These are phyloP conservation scores for Neocrepidodera transversa DNA, from an alignment of 2,888 invertebrate species.

Conservation along the genomic window DNA sequence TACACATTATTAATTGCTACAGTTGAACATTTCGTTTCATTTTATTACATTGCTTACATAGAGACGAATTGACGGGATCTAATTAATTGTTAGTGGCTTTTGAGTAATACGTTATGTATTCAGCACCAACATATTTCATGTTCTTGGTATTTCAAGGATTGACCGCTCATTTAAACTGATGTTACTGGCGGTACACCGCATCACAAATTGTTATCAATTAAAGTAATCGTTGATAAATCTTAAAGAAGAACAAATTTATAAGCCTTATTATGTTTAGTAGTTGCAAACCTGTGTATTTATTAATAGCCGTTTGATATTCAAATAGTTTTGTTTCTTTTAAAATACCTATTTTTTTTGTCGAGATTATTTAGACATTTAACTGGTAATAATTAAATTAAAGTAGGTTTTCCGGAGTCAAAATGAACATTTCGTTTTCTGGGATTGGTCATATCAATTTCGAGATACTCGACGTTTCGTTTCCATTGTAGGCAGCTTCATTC, in stretches of 20 bases:
- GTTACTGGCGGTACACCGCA: background rate
- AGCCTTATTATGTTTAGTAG: no score
- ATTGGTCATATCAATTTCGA: no score
- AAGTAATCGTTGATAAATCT: background rate
- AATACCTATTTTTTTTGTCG: no score
- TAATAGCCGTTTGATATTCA: no score
- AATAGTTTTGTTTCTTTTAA: no score
- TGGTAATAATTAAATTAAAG: no score
- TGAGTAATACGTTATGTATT: conserved; percentile 28
- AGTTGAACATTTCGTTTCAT: conserved; percentile 26
- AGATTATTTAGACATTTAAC: no score
- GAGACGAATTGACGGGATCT: conserved; percentile 29
- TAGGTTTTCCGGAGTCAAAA: no score
- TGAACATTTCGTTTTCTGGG: no score
- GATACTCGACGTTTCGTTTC: no score
- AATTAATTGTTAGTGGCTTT: conserved; percentile 29
- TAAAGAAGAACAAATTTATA: background rate
- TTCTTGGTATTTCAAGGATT: conserved; percentile 25
- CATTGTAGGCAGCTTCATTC: no score
- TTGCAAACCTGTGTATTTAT: no score
- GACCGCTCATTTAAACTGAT: conserved; percentile 25
- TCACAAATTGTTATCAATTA: conserved; percentile 18
- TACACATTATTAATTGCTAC: conserved; percentile 24
- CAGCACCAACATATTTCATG: conserved; percentile 28
- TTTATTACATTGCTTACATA: conserved; percentile 30